Evolutionary conservation across 2,113 vertebrate genomes (phyloP), one percentile per base, ranked within the genome.

Genomic region (Chrysemys picta): DNA sequence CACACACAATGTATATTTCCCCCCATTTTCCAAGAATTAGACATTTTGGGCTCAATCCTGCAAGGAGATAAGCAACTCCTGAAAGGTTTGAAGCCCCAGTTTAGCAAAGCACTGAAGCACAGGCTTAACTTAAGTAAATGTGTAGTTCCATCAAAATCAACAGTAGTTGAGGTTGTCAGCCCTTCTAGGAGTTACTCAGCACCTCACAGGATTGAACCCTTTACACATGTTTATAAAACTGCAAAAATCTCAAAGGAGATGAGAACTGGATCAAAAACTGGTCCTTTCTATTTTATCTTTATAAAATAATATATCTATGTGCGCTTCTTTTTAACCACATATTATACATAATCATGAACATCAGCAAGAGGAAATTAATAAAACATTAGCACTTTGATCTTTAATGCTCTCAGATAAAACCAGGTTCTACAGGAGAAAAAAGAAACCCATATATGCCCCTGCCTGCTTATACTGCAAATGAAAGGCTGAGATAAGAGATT

Each of bases 391-490:
- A 52, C 79, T 97, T 82, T 91, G 38, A 87, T 89, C 11, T 75
- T 49, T 84, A 94, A 59, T 45, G 56, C 22, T 78, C 84, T 69
- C 84, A 84, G 38, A 91, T 54, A 95, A 42, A 94, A 72, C 27
- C 25, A 85, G 7, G 25, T 92, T 89, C 57, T 57, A 52, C 9
- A 80, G 45, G 14, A 82, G 89, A 88, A 80, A 90, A 52, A 31
- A n/a, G 31, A 80, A 69, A 83, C 47, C 75, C 1, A 24, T n/a
- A 95, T 79, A 69, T 76, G 95, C 84, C 69, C 2, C 91, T 95
- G 6, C 24, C 38, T 95, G 85, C 95, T 95, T 83, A 81, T 91
- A 95, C 47, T 94, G 31, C 59, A 97, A 80, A 90, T 91, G 86
- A 93, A 97, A 95, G 94, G 53, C 31, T 50, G 45, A 96, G 35